Percentiles rank a stretch among this genome's conserved stretches.
phyloP scores from a whole-genome alignment of 2,888 invertebrate species.

The Chrysolina oricalcia region DNA sequence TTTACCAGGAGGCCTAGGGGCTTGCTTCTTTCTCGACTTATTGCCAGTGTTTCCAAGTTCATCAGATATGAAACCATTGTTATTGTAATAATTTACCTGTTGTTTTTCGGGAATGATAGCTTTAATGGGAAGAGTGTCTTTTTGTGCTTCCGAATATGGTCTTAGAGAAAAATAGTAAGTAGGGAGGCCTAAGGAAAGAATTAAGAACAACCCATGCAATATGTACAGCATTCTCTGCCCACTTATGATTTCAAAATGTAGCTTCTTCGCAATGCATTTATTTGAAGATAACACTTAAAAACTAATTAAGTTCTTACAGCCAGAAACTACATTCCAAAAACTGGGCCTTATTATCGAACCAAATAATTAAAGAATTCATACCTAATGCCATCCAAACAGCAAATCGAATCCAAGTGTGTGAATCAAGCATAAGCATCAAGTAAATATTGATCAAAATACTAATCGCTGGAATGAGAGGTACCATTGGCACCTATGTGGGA shows the following conservation, averaged over 20 bases:
- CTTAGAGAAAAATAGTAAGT: constrained; percentile 65
- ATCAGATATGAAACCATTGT: constrained; percentile 41
- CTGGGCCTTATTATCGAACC: background rate
- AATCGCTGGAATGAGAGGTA: constrained; percentile 86
- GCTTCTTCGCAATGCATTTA: background rate
- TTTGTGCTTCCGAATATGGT: constrained; percentile 53
- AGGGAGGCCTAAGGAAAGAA: constrained; percentile 66
- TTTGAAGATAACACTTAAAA: too few species aligned
- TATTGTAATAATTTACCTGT: constrained; percentile 27
- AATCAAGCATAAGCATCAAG: constrained; percentile 86
- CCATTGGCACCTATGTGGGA: constrained; percentile 83
- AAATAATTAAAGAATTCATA: constrained; percentile 69
- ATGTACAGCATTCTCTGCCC: constrained; percentile 60
- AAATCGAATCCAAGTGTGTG: constrained; percentile 89
- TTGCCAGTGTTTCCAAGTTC: constrained; percentile 1
- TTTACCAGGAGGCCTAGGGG: constrained; percentile 46
- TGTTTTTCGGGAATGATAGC: constrained; percentile 41
- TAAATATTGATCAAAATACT: constrained; percentile 90
- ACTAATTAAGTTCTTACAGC: background rate
- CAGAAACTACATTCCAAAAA: constrained; percentile 19
- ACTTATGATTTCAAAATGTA: constrained; percentile 26
- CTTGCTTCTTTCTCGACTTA: constrained; percentile 47
- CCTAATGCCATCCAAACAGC: constrained; percentile 87
- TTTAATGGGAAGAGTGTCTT: constrained; percentile 39
- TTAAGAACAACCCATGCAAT: constrained; percentile 59